These are phyloP conservation scores for Porites lutea DNA, from an alignment of 64 coral and sea anemone species.

Conservation along the genomic window DNA sequence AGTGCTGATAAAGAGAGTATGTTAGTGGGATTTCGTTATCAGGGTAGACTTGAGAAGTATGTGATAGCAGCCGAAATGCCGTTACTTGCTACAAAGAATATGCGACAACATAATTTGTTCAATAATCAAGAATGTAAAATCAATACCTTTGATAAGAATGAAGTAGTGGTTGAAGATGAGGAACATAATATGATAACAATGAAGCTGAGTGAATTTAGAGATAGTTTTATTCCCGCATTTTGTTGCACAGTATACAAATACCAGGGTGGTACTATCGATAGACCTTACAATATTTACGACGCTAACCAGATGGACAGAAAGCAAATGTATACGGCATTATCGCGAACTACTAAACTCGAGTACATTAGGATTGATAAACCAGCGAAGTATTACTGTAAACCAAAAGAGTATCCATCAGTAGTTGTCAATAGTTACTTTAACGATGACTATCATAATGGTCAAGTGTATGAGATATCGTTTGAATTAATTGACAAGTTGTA, in stretches of 20 bases:
- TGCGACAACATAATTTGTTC: slow-evolving; percentile 8
- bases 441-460: too few relatives aligned
- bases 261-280: neutral
- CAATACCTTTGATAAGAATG: neutral
- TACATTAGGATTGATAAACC: too few relatives aligned
- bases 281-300: slow-evolving; percentile 40
- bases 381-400: too few relatives aligned
- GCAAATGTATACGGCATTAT: too few relatives aligned
- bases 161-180: neutral
- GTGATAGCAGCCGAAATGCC: neutral
- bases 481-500: too few relatives aligned
- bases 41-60: neutral
- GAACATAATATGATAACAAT: neutral
- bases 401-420: too few relatives aligned
- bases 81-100: slow-evolving; percentile 9
- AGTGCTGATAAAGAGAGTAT: neutral
- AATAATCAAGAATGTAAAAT: slow-evolving; percentile 35
- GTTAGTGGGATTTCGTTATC: neutral
- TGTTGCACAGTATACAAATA: slow-evolving; percentile 47
- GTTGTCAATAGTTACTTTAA: too few relatives aligned
- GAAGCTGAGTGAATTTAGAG: neutral
- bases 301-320: neutral
- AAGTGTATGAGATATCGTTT: too few relatives aligned
- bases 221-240: neutral
- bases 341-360: too few relatives aligned